Base-by-base conservation (phyloP, 2,797 vertebrate genomes). In the Sebastes goodei region DNA sequence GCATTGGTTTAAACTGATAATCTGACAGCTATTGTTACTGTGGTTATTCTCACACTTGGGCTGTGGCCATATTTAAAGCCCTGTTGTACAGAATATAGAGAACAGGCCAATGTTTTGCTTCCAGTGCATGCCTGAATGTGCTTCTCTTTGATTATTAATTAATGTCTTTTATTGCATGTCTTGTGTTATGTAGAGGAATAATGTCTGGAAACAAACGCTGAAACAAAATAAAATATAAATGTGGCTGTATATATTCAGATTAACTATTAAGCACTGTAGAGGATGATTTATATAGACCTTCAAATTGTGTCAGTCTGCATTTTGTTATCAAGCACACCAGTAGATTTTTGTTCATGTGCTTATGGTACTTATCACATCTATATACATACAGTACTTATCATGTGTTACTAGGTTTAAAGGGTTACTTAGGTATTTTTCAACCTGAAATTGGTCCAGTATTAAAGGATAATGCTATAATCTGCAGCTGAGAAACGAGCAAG, bases 11-110 rank as follows among this genome's bases (percentile, higher is more conserved):
- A 74, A 84, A 88, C 66, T 76, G 68, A 69, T 88, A 89, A 88
- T 88, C 87, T 87, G 87, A 88, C 89, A 90, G 87, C 76, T 86
- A 86, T 86, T 88, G 84, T 91, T 85, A 56, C 56, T 84, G 66
- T 10, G 35, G 46, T 84, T 77, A 73, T 79, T 71, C 69, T 33
- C 60, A 82, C 49, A 61, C 55, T 85, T 80, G 80, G 81, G 61
- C 53, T 82, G 66, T 2, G 2, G 81, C 75, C 80, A 81, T 74
- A 68, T 87, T 86, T 85, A 66, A 63, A 87, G 35, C 62, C 61
- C 53, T 12, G 23, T 77, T 76, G 20, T 57, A 77, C 53, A 69
- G 38, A 81, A 56, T 30, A 60, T 9, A 63, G 57, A 74, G 74
- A 84, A 59, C 17, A 55, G 33, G 52, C 53, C 55, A 65, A 35